These are phyloP conservation scores for Harpagoxenus sublaevis DNA, from an alignment of 2,888 invertebrate genomes.

Conservation along the genomic window DNA sequence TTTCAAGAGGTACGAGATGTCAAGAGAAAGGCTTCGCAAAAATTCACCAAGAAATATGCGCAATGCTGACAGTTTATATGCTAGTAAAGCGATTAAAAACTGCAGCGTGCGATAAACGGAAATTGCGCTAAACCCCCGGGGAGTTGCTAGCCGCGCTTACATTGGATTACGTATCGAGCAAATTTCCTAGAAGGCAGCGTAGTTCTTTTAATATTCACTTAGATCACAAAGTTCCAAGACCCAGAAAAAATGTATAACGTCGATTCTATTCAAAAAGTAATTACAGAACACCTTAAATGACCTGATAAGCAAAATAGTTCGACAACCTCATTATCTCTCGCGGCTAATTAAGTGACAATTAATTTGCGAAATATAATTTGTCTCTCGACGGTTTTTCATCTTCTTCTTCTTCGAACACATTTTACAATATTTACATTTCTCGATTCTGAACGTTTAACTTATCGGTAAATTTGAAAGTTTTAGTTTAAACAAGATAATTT, in stretches of 20 bases:
- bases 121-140: conserved; percentile 18
- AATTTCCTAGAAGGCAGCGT: conserved; percentile 24
- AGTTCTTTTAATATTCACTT: conserved; percentile 33
- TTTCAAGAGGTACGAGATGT: neutral
- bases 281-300: neutral
- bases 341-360: neutral
- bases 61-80: conserved; percentile 32
- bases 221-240: conserved; percentile 19
- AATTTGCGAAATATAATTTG: conserved; percentile 16
- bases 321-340: conserved; percentile 13
- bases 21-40: neutral
- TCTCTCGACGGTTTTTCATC: neutral
- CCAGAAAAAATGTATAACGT: neutral
- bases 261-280: conserved; percentile 6
- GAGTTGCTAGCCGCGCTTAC: conserved; percentile 33
- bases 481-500: neutral
- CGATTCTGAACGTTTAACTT: neutral
- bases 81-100: conserved; percentile 48
- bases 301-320: neutral
- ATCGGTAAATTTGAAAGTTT: neutral
- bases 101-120: conserved; percentile 44
- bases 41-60: neutral
- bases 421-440: neutral
- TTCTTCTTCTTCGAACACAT: neutral
- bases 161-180: conserved; percentile 34